These are phyloP conservation scores for Turnix velox DNA, from an alignment of 2,113 vertebrate species.

Conservation along the genomic window DNA sequence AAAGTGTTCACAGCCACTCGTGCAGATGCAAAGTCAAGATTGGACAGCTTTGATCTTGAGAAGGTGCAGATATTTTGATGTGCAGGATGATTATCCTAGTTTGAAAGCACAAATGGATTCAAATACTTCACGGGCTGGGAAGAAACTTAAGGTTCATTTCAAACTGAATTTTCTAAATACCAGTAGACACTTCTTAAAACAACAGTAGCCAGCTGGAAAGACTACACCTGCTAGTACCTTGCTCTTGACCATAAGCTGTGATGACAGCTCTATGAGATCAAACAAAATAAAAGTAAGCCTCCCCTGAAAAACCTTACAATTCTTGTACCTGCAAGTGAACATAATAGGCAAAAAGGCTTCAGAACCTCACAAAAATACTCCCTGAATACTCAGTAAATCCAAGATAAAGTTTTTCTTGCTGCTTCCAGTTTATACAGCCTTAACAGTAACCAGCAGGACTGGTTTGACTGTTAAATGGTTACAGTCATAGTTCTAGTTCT, in stretches of 20 bases:
- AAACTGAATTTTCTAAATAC: background rate
- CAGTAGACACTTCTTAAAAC: constrained; percentile 4
- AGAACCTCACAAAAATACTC: background rate
- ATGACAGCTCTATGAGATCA: background rate
- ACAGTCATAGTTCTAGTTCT: background rate
- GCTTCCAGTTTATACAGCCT: background rate
- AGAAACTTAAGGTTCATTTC: background rate
- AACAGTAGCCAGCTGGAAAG: background rate
- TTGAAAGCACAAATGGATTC: constrained; percentile 50
- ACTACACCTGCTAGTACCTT: background rate
- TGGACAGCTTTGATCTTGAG: constrained; percentile 66
- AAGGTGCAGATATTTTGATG: constrained; percentile 65
- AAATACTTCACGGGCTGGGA: background rate
- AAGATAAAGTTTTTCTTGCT: background rate
- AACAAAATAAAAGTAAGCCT: background rate
- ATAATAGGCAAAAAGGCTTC: background rate
- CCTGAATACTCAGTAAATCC: background rate
- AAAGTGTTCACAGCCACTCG: constrained; percentile 64
- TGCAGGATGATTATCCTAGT: constrained; percentile 25
- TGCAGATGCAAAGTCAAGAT: constrained; percentile 64
- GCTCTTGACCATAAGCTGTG: background rate
- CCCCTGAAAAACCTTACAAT: background rate
- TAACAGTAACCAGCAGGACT: rapidly evolving
- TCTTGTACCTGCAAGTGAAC: background rate
- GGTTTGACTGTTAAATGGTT: background rate